Base-by-base conservation (phyloP, 2,888 invertebrate genomes). In the Dryomyza anilis region DNA sequence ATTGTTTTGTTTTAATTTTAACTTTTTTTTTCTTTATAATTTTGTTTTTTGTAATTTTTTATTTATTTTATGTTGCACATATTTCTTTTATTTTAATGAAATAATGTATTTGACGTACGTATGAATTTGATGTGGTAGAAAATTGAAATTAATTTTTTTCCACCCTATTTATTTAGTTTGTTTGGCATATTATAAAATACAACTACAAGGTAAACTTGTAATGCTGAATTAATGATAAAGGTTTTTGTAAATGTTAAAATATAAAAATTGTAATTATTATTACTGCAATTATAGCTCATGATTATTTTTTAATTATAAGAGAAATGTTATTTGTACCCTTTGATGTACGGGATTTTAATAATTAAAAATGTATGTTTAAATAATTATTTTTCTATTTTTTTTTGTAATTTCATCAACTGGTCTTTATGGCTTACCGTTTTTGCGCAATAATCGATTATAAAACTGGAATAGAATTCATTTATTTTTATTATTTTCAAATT, bases 81-180 rank as follows among this genome's bases (percentile, higher is more conserved):
- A 14, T 21, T 39, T 48, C n/a, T 14, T 46, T 21, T 39, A 12
- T 52, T 61, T 61, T 61, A 61, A 52, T 52, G 25, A 27, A 39
- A 52, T 61, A 33, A 52, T 61, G 61, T 52, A 39, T 19, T 19
- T 61, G 61, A 52, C 39, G 50, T 48, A 19, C 14, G 50, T 52
- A 45, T 52, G 52, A 25, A 50, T 52, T 29, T 61, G 61, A 61
- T 61, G 61, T 7, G 30, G n/a, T n/a, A 10, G 52, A 52, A 61
- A 61, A 61, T 61, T 36, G 52, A 25, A 36, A 61, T 46, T 23
- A 21, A 57, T n/a, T n/a, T n/a, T n/a, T n/a, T n/a, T n/a, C n/a
- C n/a, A n/a, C n/a, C n/a, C n/a, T n/a, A 39, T 36, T 39, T 27
- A 8, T 57, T 6, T 14, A 23, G 7, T 57, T 29, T 53, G 14